phyloP scores from a whole-genome alignment of 2,113 vertebrate genomes.

The Campylomormyrus numenius region DNA sequence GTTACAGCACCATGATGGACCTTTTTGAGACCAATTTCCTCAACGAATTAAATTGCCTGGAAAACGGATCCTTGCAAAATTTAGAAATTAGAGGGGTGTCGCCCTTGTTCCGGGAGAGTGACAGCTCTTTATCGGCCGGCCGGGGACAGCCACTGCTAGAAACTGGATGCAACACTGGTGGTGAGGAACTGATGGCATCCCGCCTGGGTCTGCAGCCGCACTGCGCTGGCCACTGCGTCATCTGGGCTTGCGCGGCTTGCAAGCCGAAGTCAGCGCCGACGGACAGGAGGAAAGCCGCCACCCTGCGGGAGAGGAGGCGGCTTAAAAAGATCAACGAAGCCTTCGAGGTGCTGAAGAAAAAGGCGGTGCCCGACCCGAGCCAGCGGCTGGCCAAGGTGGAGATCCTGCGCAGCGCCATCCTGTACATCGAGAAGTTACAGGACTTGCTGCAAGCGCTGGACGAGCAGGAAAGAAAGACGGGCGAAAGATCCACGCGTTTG shows the following conservation, averaged over 20 bases:
- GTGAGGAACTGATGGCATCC: conserved; percentile 85
- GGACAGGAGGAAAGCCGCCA: conserved; percentile 88
- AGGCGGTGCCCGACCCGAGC: conserved; percentile 91
- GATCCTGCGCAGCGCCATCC: conserved; percentile 93
- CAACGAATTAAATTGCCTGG: conserved; percentile 72
- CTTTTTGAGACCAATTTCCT: conserved; percentile 98
- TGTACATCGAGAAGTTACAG: conserved; percentile 92
- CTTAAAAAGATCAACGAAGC: conserved; percentile 98
- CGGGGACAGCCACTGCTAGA: conserved; percentile 75
- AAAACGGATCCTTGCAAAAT: conserved; percentile 81
- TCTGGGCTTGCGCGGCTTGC: conserved; percentile 97
- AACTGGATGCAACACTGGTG: conserved; percentile 76
- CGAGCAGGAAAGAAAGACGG: conserved; percentile 73
- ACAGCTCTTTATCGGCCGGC: conserved; percentile 76
- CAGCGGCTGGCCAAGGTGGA: conserved; percentile 96
- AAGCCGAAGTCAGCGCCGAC: conserved; percentile 89
- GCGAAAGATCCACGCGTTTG: conserved; percentile 59
- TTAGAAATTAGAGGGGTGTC: conserved; percentile 85
- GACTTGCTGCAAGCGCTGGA: conserved; percentile 84
- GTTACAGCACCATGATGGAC: conserved; percentile 92
- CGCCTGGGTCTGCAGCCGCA: conserved; percentile 82
- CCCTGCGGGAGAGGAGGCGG: conserved; percentile 80
- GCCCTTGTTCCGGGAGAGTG: conserved; percentile 75
- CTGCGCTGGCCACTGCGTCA: conserved; percentile 86
- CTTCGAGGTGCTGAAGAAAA: conserved; percentile 86